A percentile compares a stretch with the other conserved stretches of the same genome.
Evolutionary conservation across 2,888 invertebrate species (phyloP).

Genomic region (Cryptophagus acutangulus): DNA sequence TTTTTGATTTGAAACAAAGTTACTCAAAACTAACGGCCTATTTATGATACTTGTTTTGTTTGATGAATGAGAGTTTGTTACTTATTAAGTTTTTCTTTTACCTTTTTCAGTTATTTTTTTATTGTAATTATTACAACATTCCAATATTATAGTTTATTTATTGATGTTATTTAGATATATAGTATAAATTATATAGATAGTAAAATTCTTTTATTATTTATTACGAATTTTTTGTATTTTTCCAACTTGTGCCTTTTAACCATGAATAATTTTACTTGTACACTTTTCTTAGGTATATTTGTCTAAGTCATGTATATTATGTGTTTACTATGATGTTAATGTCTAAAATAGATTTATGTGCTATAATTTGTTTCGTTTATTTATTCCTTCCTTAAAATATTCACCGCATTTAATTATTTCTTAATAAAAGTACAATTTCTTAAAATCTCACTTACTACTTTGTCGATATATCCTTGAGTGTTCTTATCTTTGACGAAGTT

Average conservation of each 20-base stretch:
- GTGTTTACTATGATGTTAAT: slow-evolving; percentile 44
- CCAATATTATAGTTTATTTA: not conserved
- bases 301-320: slow-evolving; percentile 40
- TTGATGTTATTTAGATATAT: not conserved
- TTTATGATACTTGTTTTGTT: slow-evolving; percentile 18
- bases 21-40: slow-evolving; percentile 34
- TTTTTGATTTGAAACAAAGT: slow-evolving; percentile 14
- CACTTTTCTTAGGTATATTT: slow-evolving; percentile 37
- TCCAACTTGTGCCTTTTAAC: slow-evolving; percentile 47
- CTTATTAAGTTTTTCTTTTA: slow-evolving; percentile 1
- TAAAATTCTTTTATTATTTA: slow-evolving; percentile 1
- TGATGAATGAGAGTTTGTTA: not conserved
- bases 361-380: slow-evolving; percentile 18
- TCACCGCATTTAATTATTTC: not conserved
- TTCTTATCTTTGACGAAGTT: not conserved
- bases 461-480: too few relatives aligned
- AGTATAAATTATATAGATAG: not conserved
- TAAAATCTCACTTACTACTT: too few relatives aligned
- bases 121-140: not conserved
- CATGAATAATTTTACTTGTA: slow-evolving; percentile 41
- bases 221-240: slow-evolving; percentile 38
- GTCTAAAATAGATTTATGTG: slow-evolving; percentile 41
- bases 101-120: not conserved
- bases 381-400: not conserved
- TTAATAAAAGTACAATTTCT: too few relatives aligned